Conservation (phyloP, 2,888 invertebrate species). For the Ischnus inquisitorius region DNA sequence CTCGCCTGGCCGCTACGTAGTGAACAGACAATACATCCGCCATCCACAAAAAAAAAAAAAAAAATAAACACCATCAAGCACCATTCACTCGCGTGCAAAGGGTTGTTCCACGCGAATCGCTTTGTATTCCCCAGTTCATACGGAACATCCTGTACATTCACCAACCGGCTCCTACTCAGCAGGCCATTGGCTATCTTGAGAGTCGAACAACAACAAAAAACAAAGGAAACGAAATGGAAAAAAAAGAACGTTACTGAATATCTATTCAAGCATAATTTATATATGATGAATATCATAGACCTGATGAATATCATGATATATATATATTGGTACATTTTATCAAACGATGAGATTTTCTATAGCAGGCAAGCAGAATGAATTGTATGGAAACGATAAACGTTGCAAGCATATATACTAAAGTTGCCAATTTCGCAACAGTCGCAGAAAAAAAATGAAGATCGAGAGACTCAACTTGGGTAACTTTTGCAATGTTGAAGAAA, state of each 20-base stretch:
- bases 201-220: slow-evolving; percentile 38
- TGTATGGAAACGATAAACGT: neutral
- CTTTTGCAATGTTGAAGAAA: neutral
- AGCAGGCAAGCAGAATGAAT: slow-evolving; percentile 57
- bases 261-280: slow-evolving; percentile 80
- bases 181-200: slow-evolving; percentile 69
- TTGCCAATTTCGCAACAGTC: slow-evolving; percentile 1
- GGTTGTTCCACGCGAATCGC: slow-evolving; percentile 78
- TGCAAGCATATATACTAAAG: neutral
- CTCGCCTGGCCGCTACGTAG: slow-evolving; percentile 81
- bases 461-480: neutral
- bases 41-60: slow-evolving; percentile 76
- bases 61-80: slow-evolving; percentile 74
- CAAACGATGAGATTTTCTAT: slow-evolving; percentile 69
- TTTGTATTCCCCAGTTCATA: slow-evolving; percentile 77
- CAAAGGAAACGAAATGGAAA: slow-evolving; percentile 26
- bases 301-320: slow-evolving; percentile 68
- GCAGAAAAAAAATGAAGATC: neutral
- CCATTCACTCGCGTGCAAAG: slow-evolving; percentile 77
- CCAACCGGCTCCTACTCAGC: slow-evolving; percentile 79
- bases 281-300: slow-evolving; percentile 74
- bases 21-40: slow-evolving; percentile 85
- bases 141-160: slow-evolving; percentile 76
- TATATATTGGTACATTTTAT: slow-evolving; percentile 68
- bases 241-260: slow-evolving; percentile 77